Base-by-base conservation (phyloP, 2,888 invertebrate genomes). In the Drepana falcataria region DNA sequence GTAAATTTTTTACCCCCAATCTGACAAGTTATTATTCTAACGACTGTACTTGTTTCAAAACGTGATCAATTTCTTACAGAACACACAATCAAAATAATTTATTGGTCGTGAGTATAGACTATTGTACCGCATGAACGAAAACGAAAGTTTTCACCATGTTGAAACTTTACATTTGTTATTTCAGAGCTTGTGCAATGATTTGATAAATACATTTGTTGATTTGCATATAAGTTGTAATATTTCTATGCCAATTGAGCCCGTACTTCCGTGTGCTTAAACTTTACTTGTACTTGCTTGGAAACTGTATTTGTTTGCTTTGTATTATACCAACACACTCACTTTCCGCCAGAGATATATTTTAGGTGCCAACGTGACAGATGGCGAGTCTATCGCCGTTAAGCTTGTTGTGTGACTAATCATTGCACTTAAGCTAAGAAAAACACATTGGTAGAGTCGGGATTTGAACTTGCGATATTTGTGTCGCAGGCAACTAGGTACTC, bases 31-130 rank as follows among this genome's bases (percentile, higher is more conserved):
- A 58, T 63, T 61, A 64, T 59, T 59, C 58, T 61, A 62, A 68
- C 71, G 66, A 71, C 69, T 9, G 44, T 44, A 65, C 59, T 65
- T 64, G 66, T 76, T 73, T 67, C 64, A 56, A 65, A 68, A 66
- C 60, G 55, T 65, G 66, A 71, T 75, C 61, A 67, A 67, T 69
- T 62, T 56, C 56, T 70, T 71, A 63, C 67, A 60, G 61, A 65
- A 69, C 65, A 49, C 61, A 56, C 54, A 61, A 58, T 65, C 56
- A 61, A 64, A 64, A 66, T 55, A 54, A 57, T 55, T 62, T 58
- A 70, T 70, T 71, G 65, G 56, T 66, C 64, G 60, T 64, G 58
- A 64, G 59, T 51, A 56, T 51, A 49, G 41, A 55, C 55, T 58
- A 56, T 61, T 58, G 55, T 61, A 53, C 59, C 53, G 54, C 59